Base-by-base conservation (phyloP, 2,888 invertebrate species). In the Catocala fraxini region DNA sequence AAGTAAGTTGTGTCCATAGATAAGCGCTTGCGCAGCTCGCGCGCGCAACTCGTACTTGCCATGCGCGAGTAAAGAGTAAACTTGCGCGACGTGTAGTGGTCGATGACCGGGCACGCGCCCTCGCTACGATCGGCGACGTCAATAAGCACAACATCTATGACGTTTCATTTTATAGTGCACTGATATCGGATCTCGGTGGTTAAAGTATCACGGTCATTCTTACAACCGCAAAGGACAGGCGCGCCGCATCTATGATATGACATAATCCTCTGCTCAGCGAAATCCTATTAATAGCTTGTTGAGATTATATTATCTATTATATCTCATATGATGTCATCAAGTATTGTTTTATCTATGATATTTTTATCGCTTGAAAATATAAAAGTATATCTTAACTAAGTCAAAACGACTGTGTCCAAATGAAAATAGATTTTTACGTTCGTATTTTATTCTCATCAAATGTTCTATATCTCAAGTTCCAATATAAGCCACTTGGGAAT, bases 21-120 rank as follows among this genome's bases (percentile, higher is more conserved):
- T 63, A 68, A 71, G 70, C 70, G 73, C 72, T 59, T 70, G 77
- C 80, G 67, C 70, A 59, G 59, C 51, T 55, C 51, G 59, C 73
- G 75, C 77, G 70, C 75, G 59, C 58, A 49, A 62, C 75, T 71
- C 53, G 63, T 63, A 73, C 74, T 77, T 81, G 80, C 79, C 81
- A 84, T 85, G 85, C 80, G 81, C 85, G 78, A 82, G 77, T 86
- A 85, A 86, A 85, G 78, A 82, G 77, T 86, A 84, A 86, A 85
- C 88, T 83, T 80, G 81, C 76, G 71, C 80, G 78, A 79, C 79
- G 84, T 77, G 81, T 74, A 73, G 76, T 87, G 86, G 89, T 89
- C 89, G 87, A 84, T 89, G 89, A 92, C 91, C 91, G 88, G 84
- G 83, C 89, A 87, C 87, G 89, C 86, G 89, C 85, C 85, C 82